Base-by-base conservation (phyloP, 2,888 invertebrate genomes). In the Aleiodes alternator region DNA sequence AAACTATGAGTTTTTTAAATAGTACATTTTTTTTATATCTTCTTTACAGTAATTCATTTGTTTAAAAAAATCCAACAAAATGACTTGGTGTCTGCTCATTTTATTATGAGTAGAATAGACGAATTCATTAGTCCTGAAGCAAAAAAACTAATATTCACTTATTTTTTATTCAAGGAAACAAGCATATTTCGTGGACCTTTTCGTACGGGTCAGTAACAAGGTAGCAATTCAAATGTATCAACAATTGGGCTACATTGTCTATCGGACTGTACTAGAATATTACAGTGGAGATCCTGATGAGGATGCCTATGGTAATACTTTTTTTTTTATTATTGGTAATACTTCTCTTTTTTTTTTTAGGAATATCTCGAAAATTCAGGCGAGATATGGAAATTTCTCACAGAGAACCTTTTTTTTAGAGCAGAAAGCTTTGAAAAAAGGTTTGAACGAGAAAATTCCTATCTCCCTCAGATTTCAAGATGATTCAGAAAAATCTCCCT, bases 141-240 rank as follows among this genome's bases (percentile, higher is more conserved):
- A 51, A 51, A 14, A 16, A 6, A 34, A 59, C 3, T 16, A 56
- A 64, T 34, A 34, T 56, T 9, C 14, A 51, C 0, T 23, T 72
- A 34, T 4, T 50, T 34, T 31, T 34, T 64, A 34, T 93, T 93
- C 61, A 90, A 98, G 98, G 89, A 98, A 99, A 91, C 93, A 95
- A 72, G 96, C 97, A 34, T 99, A 96, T 89, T 99, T 99, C 90
- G 99, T 99, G 14, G 99, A 99, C 89, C 91, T 99, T 51, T 99
- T 99, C 92, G 99, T 99, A 4, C 93, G 99, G 84, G 97, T 98
- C 11, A 98, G 98, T 86, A 99, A 99, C 90, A 95, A 95, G 89
- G 96, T 98, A 59, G 99, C 99, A 0, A 98, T 98, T 73, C 96
- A 96, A 85, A 98, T 99, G 98, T 99, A 99, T 89, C 95, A 95